Base-by-base conservation (phyloP, 2,888 invertebrate genomes). In the Nemotelus pantherinus region DNA sequence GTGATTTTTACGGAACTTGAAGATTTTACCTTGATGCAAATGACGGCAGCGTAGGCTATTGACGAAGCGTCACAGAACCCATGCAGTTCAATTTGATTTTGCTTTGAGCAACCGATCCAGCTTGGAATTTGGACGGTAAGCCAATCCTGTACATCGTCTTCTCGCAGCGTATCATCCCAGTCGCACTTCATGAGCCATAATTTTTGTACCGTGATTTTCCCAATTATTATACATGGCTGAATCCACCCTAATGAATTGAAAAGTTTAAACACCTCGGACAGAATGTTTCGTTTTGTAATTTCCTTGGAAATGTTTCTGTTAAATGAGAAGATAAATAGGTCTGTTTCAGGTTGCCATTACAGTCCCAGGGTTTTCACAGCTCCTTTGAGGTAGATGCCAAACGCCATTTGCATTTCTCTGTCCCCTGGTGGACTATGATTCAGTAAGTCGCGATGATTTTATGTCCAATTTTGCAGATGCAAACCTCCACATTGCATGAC, bases 31-130 rank as follows among this genome's bases (percentile, higher is more conserved):
- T 25, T 25, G 25, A 25, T 25, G 25, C 1, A 25, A 25, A 25
- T 25, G 25, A 25, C 25, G 25, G 25, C 25, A 25, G 25, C 25
- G 25, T 25, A 25, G 25, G 25, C 25, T 1, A 25, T 25, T 25
- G 25, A 25, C 1, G 25, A 25, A 25, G 25, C 25, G 25, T 25
- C 25, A 25, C 25, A 25, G 25, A 25, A 25, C 25, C 25, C 25
- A 25, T 25, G 25, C 25, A 25, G 25, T 25, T 25, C 25, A 25
- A 25, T 25, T 25, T 25, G 25, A 25, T 25, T 1, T 25, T 3
- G 79, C 45, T 41, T 63, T 41, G 0, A 80, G 39, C 3, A 79
- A 60, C 10, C 45, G 25, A 25, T 25, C 25, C 25, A 25, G 25
- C 25, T 0, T 25, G 25, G 25, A 25, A 25, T 25, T 25, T 25